Base-by-base conservation (phyloP, 2,113 vertebrate genomes). In the Oreochromis tanganicae region DNA sequence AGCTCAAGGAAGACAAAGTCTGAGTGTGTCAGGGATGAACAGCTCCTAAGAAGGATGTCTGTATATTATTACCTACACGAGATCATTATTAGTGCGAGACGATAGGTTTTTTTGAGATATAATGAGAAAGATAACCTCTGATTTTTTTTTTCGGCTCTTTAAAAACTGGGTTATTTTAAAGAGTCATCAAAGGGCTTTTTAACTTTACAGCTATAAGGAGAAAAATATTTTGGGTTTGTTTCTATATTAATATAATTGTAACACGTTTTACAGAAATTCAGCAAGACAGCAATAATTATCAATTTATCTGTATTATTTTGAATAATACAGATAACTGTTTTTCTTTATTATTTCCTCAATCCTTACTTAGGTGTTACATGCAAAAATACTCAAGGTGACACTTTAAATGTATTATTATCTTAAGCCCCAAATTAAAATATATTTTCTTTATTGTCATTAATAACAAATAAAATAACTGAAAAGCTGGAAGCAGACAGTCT, bases 321-420 rank as follows among this genome's bases (percentile, higher is more conserved):
- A 46, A 29, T 17, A 24, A 24, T 24, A 24, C 24, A 24, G 24
- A 24, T 24, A 27, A 73, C 2, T 0, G 0, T 24, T 43, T 43
- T 71, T 24, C 2, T 43, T 16, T 9, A 32, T 32, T 61, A 41
- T 71, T 71, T 71, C 3, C 21, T 16, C 38, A 16, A 21, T 43
- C 1, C 3, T 17, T 73, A 16, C n/a, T 17, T 73, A 48, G 1
- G 0, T 0, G 0, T 48, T 73, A 43, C n/a, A 24, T 24, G 5
- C 21, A 16, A 11, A 46, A 73, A 73, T 17, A 46, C 2, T 16
- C 21, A 75, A 16, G 1, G 21, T 10, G 2, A 46, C 41, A 27
- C 0, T 17, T 48, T 19, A 48, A 48, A 48, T 48, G 41, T 48
- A 27, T 73, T 73, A 16, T 48, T 75, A 29, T 43, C 36, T 41